Evolutionary conservation across 2,113 vertebrate species (phyloP).

Genomic region (Myotis davidii): DNA sequence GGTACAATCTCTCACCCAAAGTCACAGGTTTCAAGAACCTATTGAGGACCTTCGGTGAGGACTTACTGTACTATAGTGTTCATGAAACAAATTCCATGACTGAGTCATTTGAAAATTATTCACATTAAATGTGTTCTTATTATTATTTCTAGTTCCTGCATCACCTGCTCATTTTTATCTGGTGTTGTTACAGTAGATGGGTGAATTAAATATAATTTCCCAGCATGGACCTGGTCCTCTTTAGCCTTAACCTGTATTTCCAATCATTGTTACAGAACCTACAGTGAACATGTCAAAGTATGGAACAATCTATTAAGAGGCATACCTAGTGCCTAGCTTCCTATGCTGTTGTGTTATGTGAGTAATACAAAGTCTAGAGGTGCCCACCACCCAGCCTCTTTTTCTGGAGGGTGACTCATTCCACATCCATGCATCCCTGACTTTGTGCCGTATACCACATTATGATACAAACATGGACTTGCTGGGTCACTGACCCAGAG

Average conservation of each 20-base stretch:
- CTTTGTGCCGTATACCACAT: neutral
- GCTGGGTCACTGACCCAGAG: constrained; percentile 17
- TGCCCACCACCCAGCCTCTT: constrained; percentile 67
- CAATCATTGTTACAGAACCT: constrained; percentile 12
- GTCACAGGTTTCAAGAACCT: neutral
- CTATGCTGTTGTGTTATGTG: constrained; percentile 29
- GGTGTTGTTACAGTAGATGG: constrained; percentile 24
- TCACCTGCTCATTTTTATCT: neutral
- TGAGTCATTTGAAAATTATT: neutral
- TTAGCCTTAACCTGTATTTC: constrained; percentile 13
- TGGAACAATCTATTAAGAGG: constrained; percentile 53
- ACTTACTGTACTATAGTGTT: neutral
- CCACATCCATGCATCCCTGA: constrained; percentile 45
- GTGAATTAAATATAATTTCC: neutral
- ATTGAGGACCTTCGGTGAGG: neutral
- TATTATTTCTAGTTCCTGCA: constrained; percentile 4
- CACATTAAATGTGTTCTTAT: neutral
- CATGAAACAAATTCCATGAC: neutral
- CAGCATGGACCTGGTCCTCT: neutral
- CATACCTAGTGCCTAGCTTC: constrained; percentile 28
- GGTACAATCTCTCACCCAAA: neutral
- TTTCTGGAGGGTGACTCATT: constrained; percentile 66
- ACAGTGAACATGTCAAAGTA: constrained; percentile 5
- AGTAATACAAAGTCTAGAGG: constrained; percentile 62
- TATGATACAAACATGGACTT: constrained; percentile 43